phyloP scores from a whole-genome alignment of 2,113 vertebrate species.

The Taurulus bubalis region DNA sequence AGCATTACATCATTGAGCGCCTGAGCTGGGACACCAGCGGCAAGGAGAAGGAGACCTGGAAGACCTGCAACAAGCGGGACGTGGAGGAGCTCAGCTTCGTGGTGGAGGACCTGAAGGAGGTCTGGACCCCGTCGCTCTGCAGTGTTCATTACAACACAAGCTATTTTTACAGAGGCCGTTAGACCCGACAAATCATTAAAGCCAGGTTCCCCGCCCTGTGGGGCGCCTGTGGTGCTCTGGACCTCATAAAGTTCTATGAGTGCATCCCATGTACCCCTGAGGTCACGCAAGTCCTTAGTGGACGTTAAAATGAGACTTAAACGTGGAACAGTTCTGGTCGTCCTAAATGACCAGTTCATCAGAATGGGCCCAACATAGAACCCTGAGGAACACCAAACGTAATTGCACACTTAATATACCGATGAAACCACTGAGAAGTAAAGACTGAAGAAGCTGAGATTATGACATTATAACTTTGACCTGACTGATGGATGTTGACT shows the following conservation, averaged over 20 bases:
- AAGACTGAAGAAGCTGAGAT: neutral
- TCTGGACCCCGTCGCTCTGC: neutral
- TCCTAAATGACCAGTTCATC: no score
- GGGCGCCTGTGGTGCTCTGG: no score
- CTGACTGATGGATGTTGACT: neutral
- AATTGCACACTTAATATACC: neutral
- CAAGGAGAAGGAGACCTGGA: slow-evolving; percentile 96
- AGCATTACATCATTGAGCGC: slow-evolving; percentile 95
- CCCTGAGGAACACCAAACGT: neutral
- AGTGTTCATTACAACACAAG: no score
- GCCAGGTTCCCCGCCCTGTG: no score
- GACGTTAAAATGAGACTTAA: no score
- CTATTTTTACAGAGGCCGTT: no score
- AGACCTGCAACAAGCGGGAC: slow-evolving; percentile 90
- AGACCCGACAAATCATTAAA: no score
- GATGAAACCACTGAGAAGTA: no score
- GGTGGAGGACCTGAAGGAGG: slow-evolving; percentile 80
- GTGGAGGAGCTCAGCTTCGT: slow-evolving; percentile 77
- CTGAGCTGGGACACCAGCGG: slow-evolving; percentile 94
- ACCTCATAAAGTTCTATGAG: no score
- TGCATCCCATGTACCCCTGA: no score
- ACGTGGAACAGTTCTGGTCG: no score
- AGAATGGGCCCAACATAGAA: neutral
- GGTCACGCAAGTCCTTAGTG: no score
- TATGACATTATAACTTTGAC: neutral